Conservation (phyloP, 92 coral and sea anemone species). For the Pocillopora meandrina region DNA sequence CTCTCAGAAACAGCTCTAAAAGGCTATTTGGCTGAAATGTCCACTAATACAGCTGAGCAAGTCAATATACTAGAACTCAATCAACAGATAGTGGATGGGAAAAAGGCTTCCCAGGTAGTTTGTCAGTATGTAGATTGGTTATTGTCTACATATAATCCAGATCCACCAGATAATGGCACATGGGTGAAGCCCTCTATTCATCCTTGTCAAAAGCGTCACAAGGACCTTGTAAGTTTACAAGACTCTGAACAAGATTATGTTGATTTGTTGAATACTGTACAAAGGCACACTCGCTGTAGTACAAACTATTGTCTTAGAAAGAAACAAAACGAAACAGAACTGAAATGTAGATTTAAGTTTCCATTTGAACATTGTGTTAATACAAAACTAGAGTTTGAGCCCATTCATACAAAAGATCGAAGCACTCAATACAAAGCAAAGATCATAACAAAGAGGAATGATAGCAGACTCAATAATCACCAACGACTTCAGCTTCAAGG, state of each 20-base stretch:
- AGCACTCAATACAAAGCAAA: constrained; percentile 53
- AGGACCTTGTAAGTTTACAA: constrained; percentile 52
- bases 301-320: constrained; percentile 65
- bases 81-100: constrained; percentile 54
- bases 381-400: constrained; percentile 65
- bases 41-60: constrained; percentile 30
- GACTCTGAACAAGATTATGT: constrained; percentile 52
- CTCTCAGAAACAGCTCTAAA: constrained; percentile 53
- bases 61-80: constrained; percentile 32
- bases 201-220: constrained; percentile 62
- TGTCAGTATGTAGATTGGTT: constrained; percentile 74
- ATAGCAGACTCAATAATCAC: constrained; percentile 55
- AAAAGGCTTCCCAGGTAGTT: constrained; percentile 57
- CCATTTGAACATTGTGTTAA: constrained; percentile 57
- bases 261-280: constrained; percentile 63
- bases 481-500: constrained; percentile 55
- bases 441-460: constrained; percentile 55
- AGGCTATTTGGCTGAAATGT: constrained; percentile 54
- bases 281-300: constrained; percentile 74
- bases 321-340: constrained; percentile 51
- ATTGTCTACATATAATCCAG: constrained; percentile 72
- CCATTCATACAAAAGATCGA: constrained; percentile 55
- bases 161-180: constrained; percentile 61
- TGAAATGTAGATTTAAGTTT: constrained; percentile 69
- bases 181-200: constrained; percentile 75